Conservation (phyloP, 2,888 invertebrate species). For the Sinelater perroti region DNA sequence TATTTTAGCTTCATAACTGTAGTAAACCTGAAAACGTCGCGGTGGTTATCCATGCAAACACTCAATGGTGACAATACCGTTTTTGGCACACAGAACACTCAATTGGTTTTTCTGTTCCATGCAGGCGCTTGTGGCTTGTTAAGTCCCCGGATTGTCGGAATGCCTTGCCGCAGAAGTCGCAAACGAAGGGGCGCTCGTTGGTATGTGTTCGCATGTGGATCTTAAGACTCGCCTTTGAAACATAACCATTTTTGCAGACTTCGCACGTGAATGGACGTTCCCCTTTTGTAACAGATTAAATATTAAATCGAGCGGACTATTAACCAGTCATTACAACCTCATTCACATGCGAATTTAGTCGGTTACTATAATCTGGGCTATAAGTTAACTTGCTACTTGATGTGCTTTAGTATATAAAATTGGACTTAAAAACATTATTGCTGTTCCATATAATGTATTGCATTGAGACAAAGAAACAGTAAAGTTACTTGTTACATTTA, state of each 20-base stretch:
- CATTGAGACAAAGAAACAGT: too few relatives aligned
- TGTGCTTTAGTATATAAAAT: too few relatives aligned
- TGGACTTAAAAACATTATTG: too few relatives aligned
- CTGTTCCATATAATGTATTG: too few relatives aligned
- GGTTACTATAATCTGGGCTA: too few relatives aligned
- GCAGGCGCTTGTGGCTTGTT: conserved; percentile 60
- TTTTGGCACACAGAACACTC: conserved; percentile 60
- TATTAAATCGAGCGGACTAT: too few relatives aligned
- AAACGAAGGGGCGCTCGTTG: conserved; percentile 61
- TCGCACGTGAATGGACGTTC: conserved; percentile 61
- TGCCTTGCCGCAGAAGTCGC: conserved; percentile 61
- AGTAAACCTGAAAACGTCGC: conserved; percentile 54
- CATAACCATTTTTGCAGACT: conserved; percentile 60
- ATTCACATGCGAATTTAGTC: too few relatives aligned
- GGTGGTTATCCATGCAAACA: not conserved
- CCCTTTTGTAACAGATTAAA: conserved; percentile 48
- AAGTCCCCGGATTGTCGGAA: conserved; percentile 61
- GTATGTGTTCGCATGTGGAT: conserved; percentile 63
- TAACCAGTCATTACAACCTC: too few relatives aligned
- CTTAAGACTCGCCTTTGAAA: conserved; percentile 61
- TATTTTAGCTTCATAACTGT: conserved; percentile 62
- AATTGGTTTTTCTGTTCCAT: conserved; percentile 61
- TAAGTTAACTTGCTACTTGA: too few relatives aligned
- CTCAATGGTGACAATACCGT: conserved; percentile 48
- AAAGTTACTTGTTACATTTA: too few relatives aligned